Conservation (phyloP, 2,888 invertebrate species). For the Sesia bembeciformis region DNA sequence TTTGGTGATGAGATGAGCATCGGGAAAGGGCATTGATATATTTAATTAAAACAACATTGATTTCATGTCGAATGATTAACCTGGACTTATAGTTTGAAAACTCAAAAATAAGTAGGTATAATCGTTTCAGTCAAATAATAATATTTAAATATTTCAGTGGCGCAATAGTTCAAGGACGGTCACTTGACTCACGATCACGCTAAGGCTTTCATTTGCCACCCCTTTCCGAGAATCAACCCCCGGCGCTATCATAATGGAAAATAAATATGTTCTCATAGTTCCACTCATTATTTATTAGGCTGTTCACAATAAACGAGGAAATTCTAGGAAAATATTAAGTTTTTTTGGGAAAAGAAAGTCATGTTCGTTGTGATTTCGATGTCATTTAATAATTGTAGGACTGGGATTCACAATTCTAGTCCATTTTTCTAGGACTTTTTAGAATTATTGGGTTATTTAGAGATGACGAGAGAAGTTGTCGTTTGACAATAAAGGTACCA, state of each 20-base stretch:
- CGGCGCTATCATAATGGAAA: slow-evolving; percentile 17
- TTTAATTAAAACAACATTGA: no score
- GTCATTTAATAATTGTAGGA: no score
- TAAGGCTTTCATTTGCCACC: slow-evolving; percentile 19
- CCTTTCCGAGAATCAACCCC: slow-evolving; percentile 20
- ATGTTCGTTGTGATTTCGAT: background rate
- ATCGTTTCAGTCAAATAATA: background rate
- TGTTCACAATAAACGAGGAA: background rate
- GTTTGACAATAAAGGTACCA: no score
- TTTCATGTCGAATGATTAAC: no score
- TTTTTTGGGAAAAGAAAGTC: background rate
- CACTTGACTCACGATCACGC: slow-evolving; percentile 22
- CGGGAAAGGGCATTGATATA: no score
- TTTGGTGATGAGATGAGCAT: no score
- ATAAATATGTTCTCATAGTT: slow-evolving; percentile 9
- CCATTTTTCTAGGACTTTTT: no score
- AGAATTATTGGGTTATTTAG: no score
- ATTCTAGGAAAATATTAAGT: background rate
- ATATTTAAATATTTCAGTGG: slow-evolving; percentile 21
- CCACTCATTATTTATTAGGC: background rate
- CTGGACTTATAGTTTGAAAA: no score
- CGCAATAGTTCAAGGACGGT: slow-evolving; percentile 27
- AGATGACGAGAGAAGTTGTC: no score
- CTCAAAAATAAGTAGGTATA: background rate
- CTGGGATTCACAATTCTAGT: no score